Percentiles rank a stretch among this genome's conserved stretches.
phyloP scores from a whole-genome alignment of 53 echinoderm and acorn worm species.

The Luidia sarsii region DNA sequence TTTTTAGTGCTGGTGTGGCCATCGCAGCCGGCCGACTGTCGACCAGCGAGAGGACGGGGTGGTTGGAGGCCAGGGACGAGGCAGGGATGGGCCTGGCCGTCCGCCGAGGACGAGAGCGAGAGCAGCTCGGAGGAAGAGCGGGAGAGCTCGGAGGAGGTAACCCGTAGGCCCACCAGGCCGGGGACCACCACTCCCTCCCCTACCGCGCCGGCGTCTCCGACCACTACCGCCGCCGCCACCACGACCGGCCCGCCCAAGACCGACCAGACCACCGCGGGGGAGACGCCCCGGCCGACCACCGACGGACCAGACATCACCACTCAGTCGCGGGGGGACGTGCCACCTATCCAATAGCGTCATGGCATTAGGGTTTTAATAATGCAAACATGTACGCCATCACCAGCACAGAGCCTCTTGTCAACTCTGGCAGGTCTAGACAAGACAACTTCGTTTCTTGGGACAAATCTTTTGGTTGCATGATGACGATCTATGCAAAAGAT shows the following conservation, averaged over 20 bases:
- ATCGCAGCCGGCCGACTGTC: neutral
- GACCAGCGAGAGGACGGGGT: neutral
- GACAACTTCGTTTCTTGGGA: no score
- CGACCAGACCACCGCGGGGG: neutral
- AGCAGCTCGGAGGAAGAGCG: neutral
- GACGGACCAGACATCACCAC: neutral
- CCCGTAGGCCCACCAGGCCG: neutral
- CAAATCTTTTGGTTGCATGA: no score
- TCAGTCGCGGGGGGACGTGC: neutral
- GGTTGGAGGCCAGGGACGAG: neutral
- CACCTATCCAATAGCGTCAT: no score
- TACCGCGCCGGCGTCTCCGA: neutral
- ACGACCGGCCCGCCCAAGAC: neutral
- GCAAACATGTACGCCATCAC: no score
- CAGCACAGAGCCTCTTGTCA: no score
- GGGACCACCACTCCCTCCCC: neutral
- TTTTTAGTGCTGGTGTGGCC: neutral
- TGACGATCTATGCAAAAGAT: no score
- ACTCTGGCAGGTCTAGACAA: no score
- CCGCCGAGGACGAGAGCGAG: neutral
- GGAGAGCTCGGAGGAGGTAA: neutral
- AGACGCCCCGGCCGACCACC: no score
- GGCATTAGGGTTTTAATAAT: no score
- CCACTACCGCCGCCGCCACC: neutral
- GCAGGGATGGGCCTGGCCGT: neutral